Percentiles rank a stretch among this genome's conserved stretches.
Conservation (phyloP, 2,888 invertebrate species). For the Venusia cambrica region DNA sequence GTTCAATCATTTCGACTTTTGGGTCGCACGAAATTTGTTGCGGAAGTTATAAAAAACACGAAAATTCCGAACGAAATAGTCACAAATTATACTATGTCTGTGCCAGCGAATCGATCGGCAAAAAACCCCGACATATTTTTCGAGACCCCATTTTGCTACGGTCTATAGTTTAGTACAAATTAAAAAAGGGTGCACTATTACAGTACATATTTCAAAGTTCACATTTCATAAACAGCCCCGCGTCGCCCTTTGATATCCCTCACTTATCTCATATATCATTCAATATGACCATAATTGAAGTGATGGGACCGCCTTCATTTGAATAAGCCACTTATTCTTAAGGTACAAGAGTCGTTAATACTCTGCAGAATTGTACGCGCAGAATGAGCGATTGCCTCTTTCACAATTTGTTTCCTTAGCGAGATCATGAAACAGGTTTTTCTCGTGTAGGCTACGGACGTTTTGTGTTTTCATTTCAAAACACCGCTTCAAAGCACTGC, state of each 20-base stretch:
- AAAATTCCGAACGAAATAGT: constrained; percentile 64
- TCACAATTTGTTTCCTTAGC: constrained; percentile 79
- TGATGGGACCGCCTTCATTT: constrained; percentile 51
- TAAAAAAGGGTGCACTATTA: constrained; percentile 73
- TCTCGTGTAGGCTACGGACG: constrained; percentile 57
- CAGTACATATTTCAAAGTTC: constrained; percentile 75
- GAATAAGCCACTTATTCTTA: constrained; percentile 58
- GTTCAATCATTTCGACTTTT: constrained; percentile 75
- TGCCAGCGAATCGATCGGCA: constrained; percentile 48
- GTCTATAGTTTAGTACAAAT: constrained; percentile 74
- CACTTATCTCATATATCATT: constrained; percentile 80
- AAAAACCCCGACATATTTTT: constrained; percentile 50
- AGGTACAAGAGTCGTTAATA: constrained; percentile 54
- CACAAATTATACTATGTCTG: constrained; percentile 58
- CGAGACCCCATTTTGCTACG: constrained; percentile 65
- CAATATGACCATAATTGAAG: constrained; percentile 79
- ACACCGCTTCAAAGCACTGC: constrained; percentile 59
- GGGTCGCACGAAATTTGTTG: constrained; percentile 80
- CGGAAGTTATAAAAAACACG: constrained; percentile 81
- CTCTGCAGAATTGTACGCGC: constrained; percentile 53
- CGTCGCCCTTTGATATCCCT: constrained; percentile 78
- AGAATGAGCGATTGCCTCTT: constrained; percentile 76
- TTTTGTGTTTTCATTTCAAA: constrained; percentile 67
- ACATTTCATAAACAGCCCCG: constrained; percentile 73
- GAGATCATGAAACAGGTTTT: constrained; percentile 76